Evolutionary conservation across 2,113 vertebrate genomes (phyloP), one percentile per base, ranked within the genome.

Genomic region (Circaetus gallicus): DNA sequence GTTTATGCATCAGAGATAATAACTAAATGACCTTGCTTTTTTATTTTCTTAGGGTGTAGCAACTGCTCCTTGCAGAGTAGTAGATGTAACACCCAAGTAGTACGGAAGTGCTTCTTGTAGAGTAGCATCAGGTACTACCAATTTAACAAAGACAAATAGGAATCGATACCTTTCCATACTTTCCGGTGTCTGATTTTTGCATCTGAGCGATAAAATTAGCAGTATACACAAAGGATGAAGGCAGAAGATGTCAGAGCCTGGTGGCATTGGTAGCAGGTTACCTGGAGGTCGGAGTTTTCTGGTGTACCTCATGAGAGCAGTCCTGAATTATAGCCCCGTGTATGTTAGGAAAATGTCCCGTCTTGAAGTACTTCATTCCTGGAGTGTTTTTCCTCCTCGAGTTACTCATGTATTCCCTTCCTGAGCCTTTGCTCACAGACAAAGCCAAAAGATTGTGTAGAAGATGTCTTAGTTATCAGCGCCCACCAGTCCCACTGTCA

Each of bases 331-430:
- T 12, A 13, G 18, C 28, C 28, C 28, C 0, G 1, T 5, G 11
- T 4, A 3, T 5, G 8, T 5, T 13, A 29, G 25, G n/a, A 11
- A n/a, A 42, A 9, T 16, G 19, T 36, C n/a, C 32, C 0, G 0
- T 0, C 0, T n/a, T 26, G 40, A 58, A 4, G 4, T 49, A 7
- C 15, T 29, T 49, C 2, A 3, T 65, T 86, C n/a, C 55, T 29
- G 50, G 36, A 19, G 29, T 66, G 42, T 13, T 93, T 66, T 79
- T 42, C 31, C 55, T 62, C 50, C n/a, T 19, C 0, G 1, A 16
- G 18, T 66, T 55, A 1, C 15, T 76, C 25, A 5, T 0, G 2
- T 29, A 7, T 56, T 82, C 55, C 24, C 28, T 61, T 62, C 34
- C 20, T 11, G 17, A 84, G 38, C 40, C 45, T 53, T 34, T 47